Percentiles rank a stretch among this genome's conserved stretches.
These are phyloP conservation scores for Lepidothrix coronata DNA, from an alignment of 2,113 vertebrate genomes.

Conservation along the genomic window DNA sequence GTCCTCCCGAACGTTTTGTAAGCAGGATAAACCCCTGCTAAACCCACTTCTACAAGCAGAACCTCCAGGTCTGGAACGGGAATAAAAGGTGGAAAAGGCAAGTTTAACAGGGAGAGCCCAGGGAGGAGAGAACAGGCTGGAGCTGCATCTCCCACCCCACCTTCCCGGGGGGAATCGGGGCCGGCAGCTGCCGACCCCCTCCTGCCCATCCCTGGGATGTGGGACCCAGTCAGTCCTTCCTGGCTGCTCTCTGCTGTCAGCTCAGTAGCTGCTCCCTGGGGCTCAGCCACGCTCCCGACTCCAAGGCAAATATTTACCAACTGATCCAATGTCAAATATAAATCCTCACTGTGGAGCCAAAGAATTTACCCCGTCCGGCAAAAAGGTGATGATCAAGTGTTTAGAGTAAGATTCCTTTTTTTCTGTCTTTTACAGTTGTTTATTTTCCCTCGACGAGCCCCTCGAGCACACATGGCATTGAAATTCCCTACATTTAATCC, in stretches of 20 bases:
- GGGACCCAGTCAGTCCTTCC: rapidly evolving
- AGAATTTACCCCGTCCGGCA: neutral
- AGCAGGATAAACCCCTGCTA: neutral
- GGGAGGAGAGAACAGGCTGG: neutral
- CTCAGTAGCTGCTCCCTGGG: neutral
- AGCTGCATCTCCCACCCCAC: rapidly evolving
- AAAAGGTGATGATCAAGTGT: neutral
- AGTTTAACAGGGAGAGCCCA: neutral
- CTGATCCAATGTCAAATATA: rapidly evolving
- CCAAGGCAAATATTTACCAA: neutral
- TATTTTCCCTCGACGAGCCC: neutral
- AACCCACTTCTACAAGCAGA: neutral
- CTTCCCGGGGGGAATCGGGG: neutral
- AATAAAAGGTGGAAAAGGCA: neutral
- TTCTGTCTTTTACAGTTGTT: neutral
- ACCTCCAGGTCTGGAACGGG: rapidly evolving
- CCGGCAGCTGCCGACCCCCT: neutral
- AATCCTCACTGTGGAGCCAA: neutral
- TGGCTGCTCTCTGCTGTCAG: neutral
- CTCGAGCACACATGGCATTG: rapidly evolving
- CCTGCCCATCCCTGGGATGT: rapidly evolving
- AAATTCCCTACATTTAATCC: neutral
- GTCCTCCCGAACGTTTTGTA: rapidly evolving
- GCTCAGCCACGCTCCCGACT: neutral
- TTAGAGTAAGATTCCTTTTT: neutral